Evolutionary conservation across 1,140 invertebrate genomes (phyloP).

Genomic region (Drosophila littoralis): DNA sequence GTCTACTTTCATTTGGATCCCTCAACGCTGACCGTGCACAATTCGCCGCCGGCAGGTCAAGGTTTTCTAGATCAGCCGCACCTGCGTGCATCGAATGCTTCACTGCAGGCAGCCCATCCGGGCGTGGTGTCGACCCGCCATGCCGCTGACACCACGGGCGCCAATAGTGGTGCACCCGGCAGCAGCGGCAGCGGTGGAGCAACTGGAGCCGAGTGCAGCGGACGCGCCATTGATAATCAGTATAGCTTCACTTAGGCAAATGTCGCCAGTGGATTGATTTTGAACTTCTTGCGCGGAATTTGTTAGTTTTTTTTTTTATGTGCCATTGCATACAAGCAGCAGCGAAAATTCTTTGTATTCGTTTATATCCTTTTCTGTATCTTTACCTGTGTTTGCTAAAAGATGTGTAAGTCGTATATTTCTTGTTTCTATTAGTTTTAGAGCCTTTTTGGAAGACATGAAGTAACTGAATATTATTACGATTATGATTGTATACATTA

Average conservation of each 20-base stretch:
- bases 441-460: conserved; percentile 68
- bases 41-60: conserved; percentile 56
- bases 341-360: conserved; percentile 38
- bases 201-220: conserved; percentile 56
- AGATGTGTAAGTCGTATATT: conserved; percentile 46
- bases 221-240: conserved; percentile 88
- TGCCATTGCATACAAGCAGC: conserved; percentile 65
- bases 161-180: conserved; percentile 35
- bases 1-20: conserved; percentile 76
- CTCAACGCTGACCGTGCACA: conserved; percentile 61
- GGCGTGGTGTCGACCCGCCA: conserved; percentile 28
- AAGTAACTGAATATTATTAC: conserved; percentile 79
- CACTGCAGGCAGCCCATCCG: conserved; percentile 68
- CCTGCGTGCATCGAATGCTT: conserved; percentile 74
- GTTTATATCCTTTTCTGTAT: conserved; percentile 3
- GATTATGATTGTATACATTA: conserved; percentile 70
- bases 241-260: conserved; percentile 87
- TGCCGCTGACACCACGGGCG: conserved; percentile 11
- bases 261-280: conserved; percentile 41
- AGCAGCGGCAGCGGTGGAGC: conserved; percentile 73
- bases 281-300: conserved; percentile 60
- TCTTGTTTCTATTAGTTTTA: conserved; percentile 66
- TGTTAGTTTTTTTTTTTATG: conserved; percentile 61
- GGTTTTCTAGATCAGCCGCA: conserved; percentile 69
- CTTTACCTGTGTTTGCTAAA: conserved; percentile 35